Evolutionary conservation across 2,797 vertebrate genomes (phyloP), one percentile per base, ranked within the genome.

Genomic region (Pseudomugil gertrudae): DNA sequence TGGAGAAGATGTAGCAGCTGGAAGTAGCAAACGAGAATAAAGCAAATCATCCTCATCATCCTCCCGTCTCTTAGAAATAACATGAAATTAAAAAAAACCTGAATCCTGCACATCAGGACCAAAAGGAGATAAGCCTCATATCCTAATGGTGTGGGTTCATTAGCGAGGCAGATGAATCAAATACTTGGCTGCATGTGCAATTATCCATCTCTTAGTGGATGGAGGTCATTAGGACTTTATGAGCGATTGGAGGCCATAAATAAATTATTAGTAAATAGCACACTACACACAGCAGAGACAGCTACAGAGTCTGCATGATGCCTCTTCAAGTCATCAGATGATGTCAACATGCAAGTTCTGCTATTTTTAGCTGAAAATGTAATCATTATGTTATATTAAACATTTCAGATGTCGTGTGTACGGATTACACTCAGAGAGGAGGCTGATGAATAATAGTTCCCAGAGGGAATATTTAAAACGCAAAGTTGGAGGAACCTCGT

Each of bases 241-340:
- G 81, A 88, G 81, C 35, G 63, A 87, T 78, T 79, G 55, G 52
- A 79, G 61, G 30, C 63, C 65, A 89, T 87, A 87, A 91, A 92
- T 90, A 90, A 89, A 84, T 86, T 58, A 91, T 89, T 75, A 79
- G 81, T 83, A 79, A 87, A 89, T 71, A 80, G 72, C 66, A 53
- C 11, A 52, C 48, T 52, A 66, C 60, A 24, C 57, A 69, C 32
- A 54, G 65, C 57, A 58, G 47, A 76, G 55, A 66, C 76, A 69
- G 71, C 81, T 81, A 79, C 79, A 78, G 68, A 71, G 76, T 65
- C 78, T 64, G 72, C 47, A 54, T 35, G 72, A 72, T 2, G 7
- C 19, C 38, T 32, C 3, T 17, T 59, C 11, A 35, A 9, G 32
- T 48, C 66, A 30, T 47, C n/a, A 33, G 10, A 61, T 11, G 57